A percentile compares a stretch with the other conserved stretches of the same genome.
Conservation (phyloP, 1,140 invertebrate genomes). For the Cydia splendana region DNA sequence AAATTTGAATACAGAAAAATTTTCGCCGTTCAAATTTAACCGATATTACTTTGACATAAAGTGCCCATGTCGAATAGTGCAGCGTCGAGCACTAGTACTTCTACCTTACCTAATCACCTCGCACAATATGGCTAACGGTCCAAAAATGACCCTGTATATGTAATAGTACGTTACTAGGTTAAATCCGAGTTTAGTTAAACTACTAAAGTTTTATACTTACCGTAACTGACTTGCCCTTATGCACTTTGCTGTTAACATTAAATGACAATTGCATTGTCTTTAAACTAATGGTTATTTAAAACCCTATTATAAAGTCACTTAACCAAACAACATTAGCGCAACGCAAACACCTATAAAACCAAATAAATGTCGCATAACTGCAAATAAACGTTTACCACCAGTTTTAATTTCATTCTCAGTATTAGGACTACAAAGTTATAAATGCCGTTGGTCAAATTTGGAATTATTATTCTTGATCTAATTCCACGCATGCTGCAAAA, state of each 20-base stretch:
- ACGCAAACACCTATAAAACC: constrained; percentile 1
- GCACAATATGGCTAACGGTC: too few species aligned
- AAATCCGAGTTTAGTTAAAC: too few species aligned
- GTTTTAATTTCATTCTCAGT: background rate
- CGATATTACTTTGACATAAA: too few species aligned
- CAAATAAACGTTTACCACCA: background rate
- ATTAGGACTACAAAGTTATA: background rate
- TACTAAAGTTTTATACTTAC: too few species aligned
- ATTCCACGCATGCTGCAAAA: background rate
- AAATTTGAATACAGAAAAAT: too few species aligned
- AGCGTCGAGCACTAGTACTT: too few species aligned
- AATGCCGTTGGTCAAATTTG: background rate
- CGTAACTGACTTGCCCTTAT: background rate
- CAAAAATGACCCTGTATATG: too few species aligned
- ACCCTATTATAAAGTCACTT: background rate
- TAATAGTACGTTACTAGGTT: too few species aligned
- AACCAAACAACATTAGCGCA: constrained; percentile 5
- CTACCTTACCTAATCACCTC: too few species aligned
- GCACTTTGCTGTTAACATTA: background rate
- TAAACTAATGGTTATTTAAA: constrained; percentile 2
- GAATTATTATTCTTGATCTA: background rate
- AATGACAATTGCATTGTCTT: constrained; percentile 3
- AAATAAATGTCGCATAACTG: constrained; percentile 15
- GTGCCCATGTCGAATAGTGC: too few species aligned
- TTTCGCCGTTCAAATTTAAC: too few species aligned